Conservation (phyloP, 2,113 vertebrate genomes). For the Psophia crepitans region DNA sequence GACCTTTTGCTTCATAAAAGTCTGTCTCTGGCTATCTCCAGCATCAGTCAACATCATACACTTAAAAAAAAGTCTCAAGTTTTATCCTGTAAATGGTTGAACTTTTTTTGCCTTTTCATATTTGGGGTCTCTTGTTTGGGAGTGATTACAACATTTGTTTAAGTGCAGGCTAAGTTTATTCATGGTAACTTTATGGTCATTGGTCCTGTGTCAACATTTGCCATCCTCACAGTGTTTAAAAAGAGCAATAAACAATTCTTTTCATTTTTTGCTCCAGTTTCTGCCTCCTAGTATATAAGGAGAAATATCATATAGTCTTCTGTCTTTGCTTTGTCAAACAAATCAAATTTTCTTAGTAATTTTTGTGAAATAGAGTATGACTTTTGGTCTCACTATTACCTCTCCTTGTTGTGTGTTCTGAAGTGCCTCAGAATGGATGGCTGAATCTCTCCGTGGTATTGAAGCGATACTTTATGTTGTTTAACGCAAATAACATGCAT, state of each 20-base stretch:
- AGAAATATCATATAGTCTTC: background rate
- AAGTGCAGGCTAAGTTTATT: background rate
- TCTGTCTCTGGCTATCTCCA: background rate
- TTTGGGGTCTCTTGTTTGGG: background rate
- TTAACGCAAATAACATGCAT: background rate
- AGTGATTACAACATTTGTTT: background rate
- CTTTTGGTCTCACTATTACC: background rate
- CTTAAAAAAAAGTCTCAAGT: background rate
- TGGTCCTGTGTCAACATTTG: background rate
- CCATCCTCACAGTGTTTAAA: background rate
- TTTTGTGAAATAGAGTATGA: background rate
- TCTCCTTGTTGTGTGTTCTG: background rate
- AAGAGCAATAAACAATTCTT: background rate
- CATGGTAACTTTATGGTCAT: background rate
- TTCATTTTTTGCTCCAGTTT: background rate
- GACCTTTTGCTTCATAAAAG: background rate
- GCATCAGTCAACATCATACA: background rate
- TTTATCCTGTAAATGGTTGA: background rate
- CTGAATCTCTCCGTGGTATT: background rate
- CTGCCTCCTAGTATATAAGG: background rate
- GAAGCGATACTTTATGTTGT: background rate
- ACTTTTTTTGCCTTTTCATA: background rate
- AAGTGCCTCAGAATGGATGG: background rate
- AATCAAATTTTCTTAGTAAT: fast-evolving
- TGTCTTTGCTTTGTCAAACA: background rate